These are phyloP conservation scores for Antennarius striatus DNA, from an alignment of 2,113 vertebrate species.

Conservation along the genomic window DNA sequence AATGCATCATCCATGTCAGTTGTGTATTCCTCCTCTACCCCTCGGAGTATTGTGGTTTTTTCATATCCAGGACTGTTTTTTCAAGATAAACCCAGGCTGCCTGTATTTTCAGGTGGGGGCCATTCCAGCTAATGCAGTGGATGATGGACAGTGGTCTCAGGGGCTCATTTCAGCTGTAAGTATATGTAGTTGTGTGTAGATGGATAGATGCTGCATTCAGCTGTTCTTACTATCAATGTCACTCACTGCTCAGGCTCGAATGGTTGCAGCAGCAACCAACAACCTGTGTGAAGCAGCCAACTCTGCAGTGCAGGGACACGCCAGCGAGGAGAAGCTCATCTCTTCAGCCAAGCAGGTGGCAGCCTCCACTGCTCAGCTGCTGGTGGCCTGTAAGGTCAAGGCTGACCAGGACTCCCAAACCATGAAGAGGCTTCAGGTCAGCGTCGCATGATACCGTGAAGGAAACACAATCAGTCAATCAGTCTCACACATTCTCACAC, in stretches of 20 bases:
- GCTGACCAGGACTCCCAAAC: conserved; percentile 97
- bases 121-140: conserved; percentile 91
- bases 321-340: conserved; percentile 96
- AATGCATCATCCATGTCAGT: no score
- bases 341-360: conserved; percentile 96
- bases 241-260: conserved; percentile 82
- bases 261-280: conserved; percentile 96
- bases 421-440: conserved; percentile 97
- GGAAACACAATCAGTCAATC: background rate
- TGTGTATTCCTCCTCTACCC: no score
- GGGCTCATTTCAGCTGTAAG: conserved; percentile 98
- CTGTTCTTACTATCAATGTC: background rate
- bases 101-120: conserved; percentile 85
- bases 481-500: background rate
- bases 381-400: conserved; percentile 99
- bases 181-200: conserved; percentile 16
- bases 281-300: conserved; percentile 95
- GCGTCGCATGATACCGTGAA: conserved; percentile 4
- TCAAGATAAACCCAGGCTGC: background rate
- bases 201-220: background rate
- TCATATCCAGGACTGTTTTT: no score
- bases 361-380: conserved; percentile 92
- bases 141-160: conserved; percentile 99
- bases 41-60: no score
- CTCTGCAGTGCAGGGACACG: conserved; percentile 92